Evolutionary conservation across 1,140 invertebrate genomes (phyloP).

Genomic region (Sitodiplosis mosellana): DNA sequence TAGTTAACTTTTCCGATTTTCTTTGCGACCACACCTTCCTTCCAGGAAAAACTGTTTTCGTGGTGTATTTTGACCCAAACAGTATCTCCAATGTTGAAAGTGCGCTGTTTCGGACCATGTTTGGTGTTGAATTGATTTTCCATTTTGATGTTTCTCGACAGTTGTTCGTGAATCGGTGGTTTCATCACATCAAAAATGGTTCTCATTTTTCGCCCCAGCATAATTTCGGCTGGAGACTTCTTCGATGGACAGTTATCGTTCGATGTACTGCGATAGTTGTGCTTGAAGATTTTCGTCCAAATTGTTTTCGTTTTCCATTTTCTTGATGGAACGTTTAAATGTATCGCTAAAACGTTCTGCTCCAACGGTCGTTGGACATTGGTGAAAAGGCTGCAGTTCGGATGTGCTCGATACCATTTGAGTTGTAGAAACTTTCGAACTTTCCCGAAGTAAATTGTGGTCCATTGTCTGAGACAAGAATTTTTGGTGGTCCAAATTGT

Average conservation of each 20-base stretch:
- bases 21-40: not conserved
- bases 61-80: not conserved
- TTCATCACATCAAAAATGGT: constrained; percentile 1
- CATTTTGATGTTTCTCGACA: not conserved
- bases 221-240: constrained; percentile 1
- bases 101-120: not conserved
- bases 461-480: constrained; percentile 6
- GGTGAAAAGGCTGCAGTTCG: not conserved
- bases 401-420: constrained; percentile 2
- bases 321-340: not conserved
- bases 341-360: constrained; percentile 1
- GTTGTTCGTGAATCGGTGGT: constrained; percentile 2
- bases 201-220: constrained; percentile 3
- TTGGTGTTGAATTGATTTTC: constrained; percentile 1
- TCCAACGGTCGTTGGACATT: constrained; percentile 2
- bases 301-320: not conserved
- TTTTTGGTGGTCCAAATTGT: constrained; percentile 4
- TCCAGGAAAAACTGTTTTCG: not conserved
- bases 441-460: constrained; percentile 4
- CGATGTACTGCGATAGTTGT: constrained; percentile 4
- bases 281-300: not conserved
- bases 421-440: constrained; percentile 6
- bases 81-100: not conserved
- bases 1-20: not conserved
- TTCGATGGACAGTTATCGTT: not conserved